Evolutionary conservation across 37 sponge, comb jelly and placozoan species (phyloP).

Genomic region (Chondrosia reniformis): DNA sequence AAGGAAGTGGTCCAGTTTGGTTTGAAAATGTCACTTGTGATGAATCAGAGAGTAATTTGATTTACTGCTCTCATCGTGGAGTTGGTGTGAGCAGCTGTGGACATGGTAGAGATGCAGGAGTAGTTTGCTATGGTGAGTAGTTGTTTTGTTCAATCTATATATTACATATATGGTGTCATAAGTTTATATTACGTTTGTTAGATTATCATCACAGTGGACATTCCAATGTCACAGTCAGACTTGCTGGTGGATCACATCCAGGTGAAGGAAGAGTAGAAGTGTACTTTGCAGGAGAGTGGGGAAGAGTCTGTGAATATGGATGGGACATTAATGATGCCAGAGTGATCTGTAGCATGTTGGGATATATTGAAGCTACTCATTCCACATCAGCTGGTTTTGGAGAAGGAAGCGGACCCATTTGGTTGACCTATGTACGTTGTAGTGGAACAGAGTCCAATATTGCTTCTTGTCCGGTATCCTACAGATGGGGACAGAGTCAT

Average conservation of each 20-base stretch:
- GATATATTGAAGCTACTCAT: conserved; percentile 17
- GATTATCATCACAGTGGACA: too few species aligned
- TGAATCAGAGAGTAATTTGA: neutral
- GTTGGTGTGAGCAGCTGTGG: neutral
- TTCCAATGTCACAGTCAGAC: too few species aligned
- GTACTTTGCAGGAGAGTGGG: conserved; percentile 21
- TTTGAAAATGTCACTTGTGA: neutral
- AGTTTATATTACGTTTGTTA: too few species aligned
- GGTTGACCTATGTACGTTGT: too few species aligned
- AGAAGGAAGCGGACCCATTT: too few species aligned
- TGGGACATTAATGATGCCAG: conserved; percentile 10
- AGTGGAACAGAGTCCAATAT: too few species aligned
- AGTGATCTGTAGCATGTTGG: conserved; percentile 22
- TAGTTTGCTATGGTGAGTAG: neutral
- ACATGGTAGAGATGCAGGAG: neutral
- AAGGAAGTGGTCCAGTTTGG: conserved; percentile 3
- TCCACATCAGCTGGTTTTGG: too few species aligned
- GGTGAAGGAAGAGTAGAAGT: conserved; percentile 9
- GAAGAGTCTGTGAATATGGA: conserved; percentile 27
- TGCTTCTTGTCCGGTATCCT: too few species aligned
- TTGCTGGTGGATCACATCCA: neutral
- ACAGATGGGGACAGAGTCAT: too few species aligned
- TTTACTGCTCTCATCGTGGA: neutral
- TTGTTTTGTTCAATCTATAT: too few species aligned
- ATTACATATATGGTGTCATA: too few species aligned